Evolutionary conservation across 1,140 invertebrate species (phyloP).

Genomic region (Phenacoccus solenopsis): DNA sequence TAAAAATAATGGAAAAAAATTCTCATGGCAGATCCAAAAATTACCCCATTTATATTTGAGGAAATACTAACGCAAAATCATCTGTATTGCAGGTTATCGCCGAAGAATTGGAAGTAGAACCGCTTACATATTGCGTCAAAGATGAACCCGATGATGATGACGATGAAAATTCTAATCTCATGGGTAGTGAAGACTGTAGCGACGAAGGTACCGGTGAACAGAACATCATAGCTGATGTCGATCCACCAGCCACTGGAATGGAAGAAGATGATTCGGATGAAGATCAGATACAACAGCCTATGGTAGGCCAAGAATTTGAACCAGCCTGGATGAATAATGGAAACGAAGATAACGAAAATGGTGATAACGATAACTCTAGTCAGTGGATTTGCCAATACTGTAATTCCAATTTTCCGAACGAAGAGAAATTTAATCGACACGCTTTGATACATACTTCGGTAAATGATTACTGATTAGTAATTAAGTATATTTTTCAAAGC

Average conservation of each 20-base stretch:
- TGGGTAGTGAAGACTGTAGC: background rate
- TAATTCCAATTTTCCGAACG: background rate
- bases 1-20: too few relatives aligned
- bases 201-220: background rate
- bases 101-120: background rate
- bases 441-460: constrained; percentile 5
- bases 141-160: background rate
- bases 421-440: background rate
- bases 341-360: background rate
- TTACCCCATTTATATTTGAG: too few relatives aligned
- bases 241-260: background rate
- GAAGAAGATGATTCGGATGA: constrained; percentile 7
- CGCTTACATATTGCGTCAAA: background rate
- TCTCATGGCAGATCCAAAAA: too few relatives aligned
- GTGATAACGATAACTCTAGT: background rate
- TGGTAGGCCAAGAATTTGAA: background rate
- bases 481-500: too few relatives aligned
- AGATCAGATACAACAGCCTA: background rate
- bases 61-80: too few relatives aligned
- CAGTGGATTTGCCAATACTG: constrained; percentile 6
- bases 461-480: background rate
- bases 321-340: constrained; percentile 11
- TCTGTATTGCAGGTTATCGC: background rate
- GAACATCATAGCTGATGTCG: background rate
- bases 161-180: background rate